Conservation (phyloP, 2,888 invertebrate genomes). For the Lochmaea capreae region DNA sequence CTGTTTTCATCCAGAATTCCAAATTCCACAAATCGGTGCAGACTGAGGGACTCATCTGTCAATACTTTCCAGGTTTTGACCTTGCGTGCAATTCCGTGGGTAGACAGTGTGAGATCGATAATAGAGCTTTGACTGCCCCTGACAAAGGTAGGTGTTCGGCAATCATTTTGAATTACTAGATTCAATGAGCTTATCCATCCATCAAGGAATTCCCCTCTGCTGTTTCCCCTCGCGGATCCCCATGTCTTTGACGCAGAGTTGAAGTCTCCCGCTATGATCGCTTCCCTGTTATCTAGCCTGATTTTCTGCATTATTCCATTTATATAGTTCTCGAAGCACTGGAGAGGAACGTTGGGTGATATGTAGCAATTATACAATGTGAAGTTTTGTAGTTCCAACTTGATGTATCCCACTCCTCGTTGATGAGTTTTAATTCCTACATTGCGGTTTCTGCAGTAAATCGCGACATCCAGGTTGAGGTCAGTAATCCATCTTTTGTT, state of each 20-base stretch:
- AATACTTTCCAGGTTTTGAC: constrained; percentile 1
- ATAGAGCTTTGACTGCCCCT: constrained; percentile 19
- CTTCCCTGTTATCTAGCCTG: not conserved
- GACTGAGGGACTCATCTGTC: constrained; percentile 11
- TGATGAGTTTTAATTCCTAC: constrained; percentile 14
- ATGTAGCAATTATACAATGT: constrained; percentile 9
- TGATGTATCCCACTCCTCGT: not conserved
- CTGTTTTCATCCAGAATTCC: not conserved
- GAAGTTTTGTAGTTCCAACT: not conserved
- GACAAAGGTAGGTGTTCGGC: constrained; percentile 14
- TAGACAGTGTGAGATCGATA: constrained; percentile 10
- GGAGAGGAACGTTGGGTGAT: constrained; percentile 6
- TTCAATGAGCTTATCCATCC: constrained; percentile 13
- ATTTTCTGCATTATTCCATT: constrained; percentile 13
- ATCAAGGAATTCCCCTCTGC: constrained; percentile 18
- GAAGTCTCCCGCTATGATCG: constrained; percentile 19
- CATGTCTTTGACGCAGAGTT: constrained; percentile 23
- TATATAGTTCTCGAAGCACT: constrained; percentile 1
- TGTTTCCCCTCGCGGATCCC: constrained; percentile 9
- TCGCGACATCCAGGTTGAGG: not conserved
- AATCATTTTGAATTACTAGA: constrained; percentile 8
- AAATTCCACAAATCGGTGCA: constrained; percentile 9
- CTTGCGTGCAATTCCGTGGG: not conserved
- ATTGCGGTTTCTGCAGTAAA: not conserved
- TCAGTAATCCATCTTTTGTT: constrained; percentile 15